phyloP scores from a whole-genome alignment of 2,797 vertebrate species.

The Myoxocephalus aenaeus region DNA sequence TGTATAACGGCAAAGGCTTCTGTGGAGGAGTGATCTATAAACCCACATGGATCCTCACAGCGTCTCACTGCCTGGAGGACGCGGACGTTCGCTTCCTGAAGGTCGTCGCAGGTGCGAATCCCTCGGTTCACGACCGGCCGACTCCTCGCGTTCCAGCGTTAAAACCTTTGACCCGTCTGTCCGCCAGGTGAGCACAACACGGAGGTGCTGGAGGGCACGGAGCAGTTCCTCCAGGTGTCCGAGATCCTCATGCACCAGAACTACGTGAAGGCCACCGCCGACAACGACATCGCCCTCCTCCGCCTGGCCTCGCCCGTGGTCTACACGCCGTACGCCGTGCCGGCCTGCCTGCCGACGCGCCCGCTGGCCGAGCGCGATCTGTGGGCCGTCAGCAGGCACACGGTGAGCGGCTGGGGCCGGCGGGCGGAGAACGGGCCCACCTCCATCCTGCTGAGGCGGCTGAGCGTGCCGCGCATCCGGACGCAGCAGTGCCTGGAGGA shows the following conservation, averaged over 20 bases:
- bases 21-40: slow-evolving; percentile 90
- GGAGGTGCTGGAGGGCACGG: slow-evolving; percentile 80
- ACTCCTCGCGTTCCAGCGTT: not conserved
- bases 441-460: slow-evolving; percentile 82
- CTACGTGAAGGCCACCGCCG: slow-evolving; percentile 68
- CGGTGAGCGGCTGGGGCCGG: slow-evolving; percentile 93
- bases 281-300: slow-evolving; percentile 91
- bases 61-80: slow-evolving; percentile 90
- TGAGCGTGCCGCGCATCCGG: slow-evolving; percentile 87
- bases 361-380: slow-evolving; percentile 81
- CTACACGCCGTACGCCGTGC: slow-evolving; percentile 82
- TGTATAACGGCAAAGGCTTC: slow-evolving; percentile 69
- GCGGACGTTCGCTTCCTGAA: slow-evolving; percentile 58
- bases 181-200: slow-evolving; percentile 87
- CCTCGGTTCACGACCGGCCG: not conserved
- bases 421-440: slow-evolving; percentile 85
- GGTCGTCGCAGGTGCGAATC: slow-evolving; percentile 87
- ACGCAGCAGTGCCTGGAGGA: slow-evolving; percentile 86
- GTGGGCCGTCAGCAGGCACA: slow-evolving; percentile 83
- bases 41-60: slow-evolving; percentile 90
- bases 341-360: slow-evolving; percentile 88
- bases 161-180: not conserved
- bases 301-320: slow-evolving; percentile 77
- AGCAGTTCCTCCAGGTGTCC: slow-evolving; percentile 84
- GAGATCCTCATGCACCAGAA: slow-evolving; percentile 83